A percentile compares a stretch with the other conserved stretches of the same genome.
Evolutionary conservation across 2,113 vertebrate genomes (phyloP).

Genomic region (Chamaetylas fuelleborni): DNA sequence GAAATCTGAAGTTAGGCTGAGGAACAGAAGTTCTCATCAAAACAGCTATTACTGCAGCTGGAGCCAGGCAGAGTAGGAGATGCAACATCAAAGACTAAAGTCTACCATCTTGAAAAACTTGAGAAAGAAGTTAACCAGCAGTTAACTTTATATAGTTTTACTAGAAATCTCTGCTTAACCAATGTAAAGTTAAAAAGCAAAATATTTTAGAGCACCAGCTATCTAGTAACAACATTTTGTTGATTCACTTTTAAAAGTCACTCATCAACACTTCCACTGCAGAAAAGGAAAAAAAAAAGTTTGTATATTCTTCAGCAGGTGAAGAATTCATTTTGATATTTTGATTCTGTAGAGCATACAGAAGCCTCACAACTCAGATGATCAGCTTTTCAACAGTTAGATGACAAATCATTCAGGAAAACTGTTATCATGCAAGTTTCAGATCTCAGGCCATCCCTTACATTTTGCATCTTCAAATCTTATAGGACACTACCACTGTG

Average conservation of each 20-base stretch:
- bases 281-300: not conserved
- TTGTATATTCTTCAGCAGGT: not conserved
- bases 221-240: not conserved
- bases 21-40: not conserved
- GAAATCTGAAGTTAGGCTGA: not conserved
- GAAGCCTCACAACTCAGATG: not conserved
- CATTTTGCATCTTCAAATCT: not conserved
- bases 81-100: not conserved
- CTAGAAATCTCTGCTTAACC: not conserved
- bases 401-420: not conserved
- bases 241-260: not conserved
- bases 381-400: not conserved
- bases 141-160: not conserved
- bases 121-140: not conserved
- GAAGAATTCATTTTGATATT: not conserved
- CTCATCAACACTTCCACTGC: not conserved
- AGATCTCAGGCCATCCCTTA: not conserved
- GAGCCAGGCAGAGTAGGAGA: not conserved
- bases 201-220: not conserved
- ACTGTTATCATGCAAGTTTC: not conserved
- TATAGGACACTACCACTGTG: not conserved
- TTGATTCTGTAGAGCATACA: not conserved
- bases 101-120: not conserved
- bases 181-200: not conserved
- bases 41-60: not conserved